phyloP scores from a whole-genome alignment of 2,113 vertebrate genomes.

The Embiotoca jacksoni region DNA sequence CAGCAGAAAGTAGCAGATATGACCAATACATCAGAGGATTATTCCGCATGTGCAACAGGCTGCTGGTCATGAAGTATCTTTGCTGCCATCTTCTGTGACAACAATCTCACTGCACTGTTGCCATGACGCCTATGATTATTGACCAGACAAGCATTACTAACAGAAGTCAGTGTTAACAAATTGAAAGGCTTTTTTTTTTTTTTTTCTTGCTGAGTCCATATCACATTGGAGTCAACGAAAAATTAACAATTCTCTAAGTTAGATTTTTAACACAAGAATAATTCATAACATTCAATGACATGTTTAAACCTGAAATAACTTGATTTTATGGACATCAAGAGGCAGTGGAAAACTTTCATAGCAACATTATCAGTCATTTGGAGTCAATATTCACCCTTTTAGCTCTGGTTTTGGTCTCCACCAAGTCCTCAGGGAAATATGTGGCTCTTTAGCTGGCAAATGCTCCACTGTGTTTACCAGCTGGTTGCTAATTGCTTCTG shows the following conservation, averaged over 20 bases:
- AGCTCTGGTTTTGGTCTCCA: too few relatives aligned
- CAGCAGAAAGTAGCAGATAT: background rate
- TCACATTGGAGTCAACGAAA: background rate
- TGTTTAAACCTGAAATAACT: too few relatives aligned
- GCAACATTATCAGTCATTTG: too few relatives aligned
- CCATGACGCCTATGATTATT: background rate
- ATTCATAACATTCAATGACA: too few relatives aligned
- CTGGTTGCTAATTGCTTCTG: background rate
- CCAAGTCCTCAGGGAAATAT: too few relatives aligned
- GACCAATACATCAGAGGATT: background rate
- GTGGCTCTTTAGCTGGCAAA: too few relatives aligned
- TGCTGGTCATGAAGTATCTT: conserved; percentile 14
- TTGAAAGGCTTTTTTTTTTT: background rate
- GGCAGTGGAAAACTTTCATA: too few relatives aligned
- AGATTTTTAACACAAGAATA: background rate
- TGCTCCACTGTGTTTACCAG: too few relatives aligned
- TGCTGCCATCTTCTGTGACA: conserved; percentile 67
- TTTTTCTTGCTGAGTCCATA: background rate
- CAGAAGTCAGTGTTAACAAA: background rate
- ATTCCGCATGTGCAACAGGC: background rate
- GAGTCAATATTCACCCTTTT: too few relatives aligned
- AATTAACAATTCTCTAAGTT: background rate
- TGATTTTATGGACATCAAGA: too few relatives aligned
- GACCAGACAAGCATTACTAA: background rate
- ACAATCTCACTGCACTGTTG: conserved; percentile 38